These are phyloP conservation scores for Tolypeutes matacus DNA, from an alignment of 2,797 vertebrate species.

Conservation along the genomic window DNA sequence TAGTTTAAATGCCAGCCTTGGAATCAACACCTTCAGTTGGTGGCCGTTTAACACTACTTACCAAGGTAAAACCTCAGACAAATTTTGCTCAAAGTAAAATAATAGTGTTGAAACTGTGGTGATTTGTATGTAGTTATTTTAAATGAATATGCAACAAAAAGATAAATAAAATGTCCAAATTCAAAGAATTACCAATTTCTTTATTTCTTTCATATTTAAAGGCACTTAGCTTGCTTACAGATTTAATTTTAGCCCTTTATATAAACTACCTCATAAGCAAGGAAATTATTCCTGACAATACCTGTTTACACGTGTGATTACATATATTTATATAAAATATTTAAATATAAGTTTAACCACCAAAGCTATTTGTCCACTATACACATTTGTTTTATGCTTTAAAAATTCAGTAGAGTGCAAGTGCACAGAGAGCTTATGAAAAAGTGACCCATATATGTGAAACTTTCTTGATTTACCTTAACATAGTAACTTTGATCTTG, in stretches of 20 bases:
- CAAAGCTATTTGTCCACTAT: neutral
- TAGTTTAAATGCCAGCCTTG: neutral
- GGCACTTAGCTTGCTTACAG: constrained; percentile 46
- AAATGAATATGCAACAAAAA: neutral
- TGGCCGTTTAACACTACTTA: neutral
- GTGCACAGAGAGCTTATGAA: neutral
- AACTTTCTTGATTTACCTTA: neutral
- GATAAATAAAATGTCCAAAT: neutral
- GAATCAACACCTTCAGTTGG: neutral
- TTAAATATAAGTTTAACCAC: neutral
- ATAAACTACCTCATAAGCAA: neutral
- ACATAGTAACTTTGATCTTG: neutral
- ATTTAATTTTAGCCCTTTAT: constrained; percentile 11
- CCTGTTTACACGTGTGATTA: neutral
- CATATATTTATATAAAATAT: too few species aligned
- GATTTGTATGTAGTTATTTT: neutral
- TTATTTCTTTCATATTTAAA: constrained; percentile 1
- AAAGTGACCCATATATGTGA: neutral
- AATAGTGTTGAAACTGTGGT: constrained; percentile 38
- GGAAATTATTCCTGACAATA: neutral
- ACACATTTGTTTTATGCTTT: neutral
- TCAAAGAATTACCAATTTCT: neutral
- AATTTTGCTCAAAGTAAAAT: neutral
- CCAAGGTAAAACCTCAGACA: neutral
- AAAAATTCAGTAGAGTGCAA: neutral